Evolutionary conservation across 1,140 invertebrate species (phyloP).

Genomic region (Chelonus insularis): DNA sequence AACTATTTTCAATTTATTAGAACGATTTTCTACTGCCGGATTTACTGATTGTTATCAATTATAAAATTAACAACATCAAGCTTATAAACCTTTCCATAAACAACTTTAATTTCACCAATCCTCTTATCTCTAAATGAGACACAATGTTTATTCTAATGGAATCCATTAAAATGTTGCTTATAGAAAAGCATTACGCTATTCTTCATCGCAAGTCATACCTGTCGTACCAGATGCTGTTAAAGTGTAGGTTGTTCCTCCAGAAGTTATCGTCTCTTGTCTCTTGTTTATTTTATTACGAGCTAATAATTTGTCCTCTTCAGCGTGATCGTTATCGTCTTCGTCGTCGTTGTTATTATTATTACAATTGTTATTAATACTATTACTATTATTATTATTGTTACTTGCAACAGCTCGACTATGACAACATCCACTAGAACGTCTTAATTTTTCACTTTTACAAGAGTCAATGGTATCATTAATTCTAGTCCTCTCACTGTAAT

Average conservation of each 20-base stretch:
- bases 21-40: no score
- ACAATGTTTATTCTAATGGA: no score
- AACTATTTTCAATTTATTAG: no score
- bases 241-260: not conserved
- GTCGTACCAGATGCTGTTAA: not conserved
- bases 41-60: no score
- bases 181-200: no score
- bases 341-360: constrained; percentile 11
- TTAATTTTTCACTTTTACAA: constrained; percentile 23
- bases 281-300: constrained; percentile 15
- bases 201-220: no score
- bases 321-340: constrained; percentile 38
- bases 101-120: no score
- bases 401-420: constrained; percentile 9
- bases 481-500: constrained; percentile 24
- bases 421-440: constrained; percentile 8
- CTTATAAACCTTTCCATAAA: no score
- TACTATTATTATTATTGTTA: constrained; percentile 17
- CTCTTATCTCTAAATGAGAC: no score
- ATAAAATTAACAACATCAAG: no score
- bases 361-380: constrained; percentile 9
- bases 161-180: no score
- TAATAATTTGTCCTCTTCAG: constrained; percentile 29
- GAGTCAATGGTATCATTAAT: constrained; percentile 29
- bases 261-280: constrained; percentile 21